Percentiles rank a stretch among this genome's conserved stretches.
phyloP scores from a whole-genome alignment of 2,888 invertebrate species.

The Tenthredo amoena region DNA sequence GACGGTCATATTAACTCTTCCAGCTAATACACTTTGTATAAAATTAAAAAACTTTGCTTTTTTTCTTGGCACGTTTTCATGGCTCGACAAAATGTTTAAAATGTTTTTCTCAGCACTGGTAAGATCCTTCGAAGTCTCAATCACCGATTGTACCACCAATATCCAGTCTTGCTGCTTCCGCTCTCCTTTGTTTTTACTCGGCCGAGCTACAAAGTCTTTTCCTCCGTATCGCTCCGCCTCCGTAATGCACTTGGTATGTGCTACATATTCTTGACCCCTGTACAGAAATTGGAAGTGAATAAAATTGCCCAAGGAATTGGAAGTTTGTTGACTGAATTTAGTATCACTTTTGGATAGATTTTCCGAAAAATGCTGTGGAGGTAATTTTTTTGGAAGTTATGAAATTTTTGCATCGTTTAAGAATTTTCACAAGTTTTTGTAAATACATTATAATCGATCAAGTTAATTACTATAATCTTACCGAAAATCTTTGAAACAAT shows the following conservation, averaged over 20 bases:
- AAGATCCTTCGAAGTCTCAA: conserved; percentile 81
- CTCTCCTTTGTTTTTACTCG: conserved; percentile 89
- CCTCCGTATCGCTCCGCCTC: conserved; percentile 94
- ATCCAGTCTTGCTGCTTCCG: conserved; percentile 93
- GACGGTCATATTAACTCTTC: conserved; percentile 80
- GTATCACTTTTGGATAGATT: neutral
- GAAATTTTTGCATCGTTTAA: neutral
- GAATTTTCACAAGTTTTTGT: neutral
- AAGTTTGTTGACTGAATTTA: neutral
- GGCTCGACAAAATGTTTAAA: conserved; percentile 84
- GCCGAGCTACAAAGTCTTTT: conserved; percentile 86
- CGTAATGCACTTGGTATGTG: conserved; percentile 91
- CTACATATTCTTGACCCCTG: conserved; percentile 87
- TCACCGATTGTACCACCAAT: conserved; percentile 84
- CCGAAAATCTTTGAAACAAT: conserved; percentile 95
- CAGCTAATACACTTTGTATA: conserved; percentile 82
- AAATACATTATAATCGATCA: neutral
- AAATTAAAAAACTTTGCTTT: conserved; percentile 91
- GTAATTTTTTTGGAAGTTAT: neutral
- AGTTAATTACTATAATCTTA: conserved; percentile 75
- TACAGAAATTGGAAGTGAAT: conserved; percentile 59
- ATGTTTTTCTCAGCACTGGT: conserved; percentile 82
- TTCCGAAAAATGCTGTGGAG: neutral
- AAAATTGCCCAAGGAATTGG: neutral
- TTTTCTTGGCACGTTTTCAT: conserved; percentile 92